Base-by-base conservation (phyloP, 2,113 vertebrate species). In the Pagrus major region DNA sequence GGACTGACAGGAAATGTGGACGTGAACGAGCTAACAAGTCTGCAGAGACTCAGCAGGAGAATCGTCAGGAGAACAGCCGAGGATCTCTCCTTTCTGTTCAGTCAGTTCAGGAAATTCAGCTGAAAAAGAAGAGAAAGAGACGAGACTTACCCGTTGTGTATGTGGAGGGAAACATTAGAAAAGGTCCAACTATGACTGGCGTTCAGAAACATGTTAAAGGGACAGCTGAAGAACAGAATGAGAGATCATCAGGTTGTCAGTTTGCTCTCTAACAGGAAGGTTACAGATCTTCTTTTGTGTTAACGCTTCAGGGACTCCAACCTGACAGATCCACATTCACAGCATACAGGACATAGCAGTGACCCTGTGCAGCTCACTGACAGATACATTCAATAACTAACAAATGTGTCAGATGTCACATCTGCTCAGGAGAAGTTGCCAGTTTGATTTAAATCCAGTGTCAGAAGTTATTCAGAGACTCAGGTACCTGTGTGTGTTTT, bases 1-100 rank as follows among this genome's bases (percentile, higher is more conserved):
- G 21, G 25, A 83, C 68, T 85, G 88, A 83, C 85, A 89, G 83
- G 42, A 65, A 55, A 56, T 69, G 79, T 75, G 60, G 71, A 80
- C 42, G 71, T 31, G 74, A 77, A 78, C 21, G 3, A 78, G 80
- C 61, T 88, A 88, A 92, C 81, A 90, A 86, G 91, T 82, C 87
- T 66, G 16, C 64, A 84, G 86, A 80, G 84, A 84, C 39, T 23
- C 10, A 39, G 42, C 10, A 54, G 46, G 55, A 69, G 33, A 64
- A 78, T 73, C 44, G 65, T 79, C 80, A 77, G 68, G 75, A 81
- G 76, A 73, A 54, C 64, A 59, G 71, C 74, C 64, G 46, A 47
- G 46, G 20, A n/a, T 21, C 46, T 47, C 46, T 47, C 6, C 46
- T 47, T 47, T 47, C 46, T 47, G 7, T 47, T 47, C 46, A 25